phyloP scores from a whole-genome alignment of 2,888 invertebrate species.

The Erynnis tages region DNA sequence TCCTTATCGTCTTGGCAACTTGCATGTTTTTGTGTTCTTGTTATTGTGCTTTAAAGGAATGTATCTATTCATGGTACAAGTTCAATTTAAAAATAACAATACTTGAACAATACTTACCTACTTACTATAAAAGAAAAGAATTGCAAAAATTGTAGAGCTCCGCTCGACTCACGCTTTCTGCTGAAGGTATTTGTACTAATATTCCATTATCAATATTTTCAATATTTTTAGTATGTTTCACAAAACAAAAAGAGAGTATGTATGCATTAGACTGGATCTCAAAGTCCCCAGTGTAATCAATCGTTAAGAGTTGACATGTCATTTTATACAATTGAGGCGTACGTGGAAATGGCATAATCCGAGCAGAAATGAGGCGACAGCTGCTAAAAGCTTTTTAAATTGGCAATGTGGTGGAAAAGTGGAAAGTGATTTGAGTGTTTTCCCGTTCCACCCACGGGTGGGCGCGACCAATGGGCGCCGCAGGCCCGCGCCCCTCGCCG shows the following conservation, averaged over 20 bases:
- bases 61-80: too few species aligned
- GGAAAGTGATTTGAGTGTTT: constrained; percentile 43
- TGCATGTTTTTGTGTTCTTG: too few species aligned
- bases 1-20: too few species aligned
- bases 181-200: too few species aligned
- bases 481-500: constrained; percentile 35
- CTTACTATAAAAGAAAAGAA: too few species aligned
- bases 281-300: constrained; percentile 55
- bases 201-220: too few species aligned
- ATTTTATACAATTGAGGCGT: constrained; percentile 48
- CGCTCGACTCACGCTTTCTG: too few species aligned
- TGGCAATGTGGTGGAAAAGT: constrained; percentile 59
- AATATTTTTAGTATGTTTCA: background rate
- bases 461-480: constrained; percentile 75
- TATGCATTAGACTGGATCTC: constrained; percentile 8
- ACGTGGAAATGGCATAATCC: constrained; percentile 34
- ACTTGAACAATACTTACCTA: too few species aligned
- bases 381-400: constrained; percentile 74
- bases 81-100: too few species aligned
- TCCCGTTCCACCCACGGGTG: constrained; percentile 67
- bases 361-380: constrained; percentile 16
- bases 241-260: background rate
- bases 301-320: constrained; percentile 51
- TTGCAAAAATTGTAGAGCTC: too few species aligned
- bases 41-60: too few species aligned